Evolutionary conservation across 2,113 vertebrate species (phyloP).

Genomic region (Sciurus niger): DNA sequence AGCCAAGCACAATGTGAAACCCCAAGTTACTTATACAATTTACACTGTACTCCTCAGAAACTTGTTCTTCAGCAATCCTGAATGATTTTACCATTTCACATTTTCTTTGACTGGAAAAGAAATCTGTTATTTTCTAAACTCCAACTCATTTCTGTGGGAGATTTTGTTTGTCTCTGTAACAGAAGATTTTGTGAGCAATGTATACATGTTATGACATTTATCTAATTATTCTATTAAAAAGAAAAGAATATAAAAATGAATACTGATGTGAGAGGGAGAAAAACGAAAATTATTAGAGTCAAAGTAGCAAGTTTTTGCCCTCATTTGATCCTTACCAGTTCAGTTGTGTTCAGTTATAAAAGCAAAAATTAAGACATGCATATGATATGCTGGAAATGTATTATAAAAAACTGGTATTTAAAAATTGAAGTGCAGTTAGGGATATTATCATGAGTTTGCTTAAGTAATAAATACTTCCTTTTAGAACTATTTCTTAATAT

Average conservation of each 20-base stretch:
- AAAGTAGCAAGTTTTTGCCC: not conserved
- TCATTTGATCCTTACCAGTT: not conserved
- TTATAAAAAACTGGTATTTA: not conserved
- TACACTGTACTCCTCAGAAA: fast-evolving
- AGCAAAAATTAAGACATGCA: not conserved
- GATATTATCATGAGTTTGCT: not conserved
- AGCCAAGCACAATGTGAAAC: not conserved
- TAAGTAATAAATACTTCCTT: not conserved
- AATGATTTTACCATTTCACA: not conserved
- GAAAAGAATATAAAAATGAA: not conserved
- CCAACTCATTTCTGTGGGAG: not conserved
- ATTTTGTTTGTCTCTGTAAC: no score
- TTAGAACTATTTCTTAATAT: not conserved
- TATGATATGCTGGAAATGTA: not conserved
- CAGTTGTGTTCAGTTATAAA: not conserved
- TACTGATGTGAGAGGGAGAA: not conserved
- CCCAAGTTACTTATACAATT: not conserved
- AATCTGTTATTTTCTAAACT: not conserved
- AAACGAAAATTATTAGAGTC: not conserved
- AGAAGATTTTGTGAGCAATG: not conserved
- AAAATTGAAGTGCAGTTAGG: not conserved
- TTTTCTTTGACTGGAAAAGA: not conserved
- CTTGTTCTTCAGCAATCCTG: not conserved
- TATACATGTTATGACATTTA: slow-evolving; percentile 10
- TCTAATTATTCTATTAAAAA: slow-evolving; percentile 52